Percentiles rank a stretch among this genome's conserved stretches.
Conservation (phyloP, 2,113 vertebrate genomes). For the human (Homo sapiens) region DNA sequence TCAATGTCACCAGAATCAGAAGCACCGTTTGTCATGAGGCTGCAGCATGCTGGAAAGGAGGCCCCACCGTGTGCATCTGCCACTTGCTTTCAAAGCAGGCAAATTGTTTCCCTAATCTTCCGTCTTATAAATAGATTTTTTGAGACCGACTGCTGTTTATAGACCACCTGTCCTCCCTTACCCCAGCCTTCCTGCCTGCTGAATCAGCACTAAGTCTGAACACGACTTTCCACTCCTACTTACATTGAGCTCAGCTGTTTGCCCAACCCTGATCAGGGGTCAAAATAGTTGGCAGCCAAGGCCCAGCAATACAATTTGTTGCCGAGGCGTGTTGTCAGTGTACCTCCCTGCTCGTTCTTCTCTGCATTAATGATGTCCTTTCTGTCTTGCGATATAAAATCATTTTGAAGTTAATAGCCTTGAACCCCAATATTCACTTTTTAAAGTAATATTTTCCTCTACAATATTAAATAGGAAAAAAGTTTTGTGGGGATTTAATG, state of each 20-base stretch:
- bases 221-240: conserved; percentile 31
- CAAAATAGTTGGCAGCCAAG: conserved; percentile 18
- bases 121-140: conserved; percentile 58
- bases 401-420: conserved; percentile 3
- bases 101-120: conserved; percentile 64
- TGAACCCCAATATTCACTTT: not conserved
- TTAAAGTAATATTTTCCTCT: not conserved
- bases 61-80: not conserved
- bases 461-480: not conserved
- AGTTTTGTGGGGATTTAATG: not conserved
- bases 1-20: conserved; percentile 67
- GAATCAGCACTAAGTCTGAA: conserved; percentile 49
- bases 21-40: not conserved
- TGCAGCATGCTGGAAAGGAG: not conserved
- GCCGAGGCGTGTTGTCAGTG: not conserved
- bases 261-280: not conserved
- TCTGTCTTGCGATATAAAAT: not conserved
- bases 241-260: not conserved
- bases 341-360: not conserved
- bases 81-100: conserved; percentile 56
- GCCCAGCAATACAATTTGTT: not conserved
- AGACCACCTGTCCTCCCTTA: conserved; percentile 71
- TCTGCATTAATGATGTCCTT: not conserved
- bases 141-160: conserved; percentile 61
- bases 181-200: conserved; percentile 50